Evolutionary conservation across 2,888 invertebrate genomes (phyloP).

Genomic region (Athalia rosae): DNA sequence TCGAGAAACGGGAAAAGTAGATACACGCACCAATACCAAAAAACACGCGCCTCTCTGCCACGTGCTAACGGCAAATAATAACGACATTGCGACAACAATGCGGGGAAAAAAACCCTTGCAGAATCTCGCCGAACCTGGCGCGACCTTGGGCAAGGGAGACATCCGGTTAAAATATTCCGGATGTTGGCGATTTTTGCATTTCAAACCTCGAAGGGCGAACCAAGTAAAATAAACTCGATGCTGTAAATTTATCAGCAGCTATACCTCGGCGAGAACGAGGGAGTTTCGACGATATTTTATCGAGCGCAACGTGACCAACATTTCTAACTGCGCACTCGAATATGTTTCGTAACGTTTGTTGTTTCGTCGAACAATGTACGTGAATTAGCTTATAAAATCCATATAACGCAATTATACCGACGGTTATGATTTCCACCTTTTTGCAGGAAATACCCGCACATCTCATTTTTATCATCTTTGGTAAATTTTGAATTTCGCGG

Average conservation of each 20-base stretch:
- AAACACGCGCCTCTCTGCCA: slow-evolving; percentile 42
- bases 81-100: slow-evolving; percentile 45
- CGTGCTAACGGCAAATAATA: slow-evolving; percentile 44
- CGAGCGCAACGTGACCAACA: slow-evolving; percentile 20
- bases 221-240: no score
- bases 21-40: slow-evolving; percentile 10
- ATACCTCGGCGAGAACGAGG: not conserved
- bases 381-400: no score
- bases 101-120: slow-evolving; percentile 37
- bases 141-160: slow-evolving; percentile 16
- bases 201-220: no score
- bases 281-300: not conserved
- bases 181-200: not conserved
- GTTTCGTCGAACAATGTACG: slow-evolving; percentile 19
- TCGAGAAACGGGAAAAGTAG: no score
- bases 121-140: slow-evolving; percentile 38
- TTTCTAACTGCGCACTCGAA: not conserved
- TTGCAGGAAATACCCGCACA: no score
- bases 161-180: slow-evolving; percentile 31
- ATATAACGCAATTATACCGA: not conserved
- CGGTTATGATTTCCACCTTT: not conserved
- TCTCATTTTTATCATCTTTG: not conserved
- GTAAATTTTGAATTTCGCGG: slow-evolving; percentile 19
- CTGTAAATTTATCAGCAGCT: not conserved
- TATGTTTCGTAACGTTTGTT: slow-evolving; percentile 4